A percentile compares a stretch with the other conserved stretches of the same genome.
Evolutionary conservation across 2,888 invertebrate genomes (phyloP).

Genomic region (Xanthorhoe spadicearia): DNA sequence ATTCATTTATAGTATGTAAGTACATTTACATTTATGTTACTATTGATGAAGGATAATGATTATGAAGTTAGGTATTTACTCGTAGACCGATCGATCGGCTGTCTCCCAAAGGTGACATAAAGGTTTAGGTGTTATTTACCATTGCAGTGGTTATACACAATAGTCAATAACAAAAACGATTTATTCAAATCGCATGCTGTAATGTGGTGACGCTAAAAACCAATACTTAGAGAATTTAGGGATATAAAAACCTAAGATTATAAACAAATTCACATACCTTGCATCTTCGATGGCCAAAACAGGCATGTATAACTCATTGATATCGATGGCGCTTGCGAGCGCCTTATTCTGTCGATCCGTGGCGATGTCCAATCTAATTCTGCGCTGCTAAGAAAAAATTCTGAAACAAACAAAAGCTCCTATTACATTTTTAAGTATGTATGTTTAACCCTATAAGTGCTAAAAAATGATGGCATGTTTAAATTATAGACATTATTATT

Average conservation of each 20-base stretch:
- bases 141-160: background rate
- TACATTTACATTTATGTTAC: slow-evolving; percentile 6
- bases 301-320: slow-evolving; percentile 88
- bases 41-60: slow-evolving; percentile 23
- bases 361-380: slow-evolving; percentile 62
- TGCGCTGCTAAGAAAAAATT: slow-evolving; percentile 40
- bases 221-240: background rate
- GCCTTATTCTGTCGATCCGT: slow-evolving; percentile 84
- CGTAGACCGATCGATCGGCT: slow-evolving; percentile 19
- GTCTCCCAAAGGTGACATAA: slow-evolving; percentile 22
- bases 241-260: background rate
- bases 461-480: background rate
- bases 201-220: background rate
- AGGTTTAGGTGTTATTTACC: slow-evolving; percentile 16
- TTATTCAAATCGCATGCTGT: slow-evolving; percentile 12
- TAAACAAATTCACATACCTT: slow-evolving; percentile 71
- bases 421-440: slow-evolving; percentile 1
- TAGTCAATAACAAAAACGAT: slow-evolving; percentile 4
- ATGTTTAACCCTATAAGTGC: background rate
- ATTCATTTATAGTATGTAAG: slow-evolving; percentile 19
- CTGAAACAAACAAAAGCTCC: slow-evolving; percentile 47
- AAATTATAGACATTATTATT: background rate
- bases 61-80: slow-evolving; percentile 18
- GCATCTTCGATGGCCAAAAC: slow-evolving; percentile 87
- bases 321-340: slow-evolving; percentile 82